Percentiles rank a stretch among this genome's conserved stretches.
These are phyloP conservation scores for Entomyzon cyanotis DNA, from an alignment of 2,113 vertebrate species.

Conservation along the genomic window DNA sequence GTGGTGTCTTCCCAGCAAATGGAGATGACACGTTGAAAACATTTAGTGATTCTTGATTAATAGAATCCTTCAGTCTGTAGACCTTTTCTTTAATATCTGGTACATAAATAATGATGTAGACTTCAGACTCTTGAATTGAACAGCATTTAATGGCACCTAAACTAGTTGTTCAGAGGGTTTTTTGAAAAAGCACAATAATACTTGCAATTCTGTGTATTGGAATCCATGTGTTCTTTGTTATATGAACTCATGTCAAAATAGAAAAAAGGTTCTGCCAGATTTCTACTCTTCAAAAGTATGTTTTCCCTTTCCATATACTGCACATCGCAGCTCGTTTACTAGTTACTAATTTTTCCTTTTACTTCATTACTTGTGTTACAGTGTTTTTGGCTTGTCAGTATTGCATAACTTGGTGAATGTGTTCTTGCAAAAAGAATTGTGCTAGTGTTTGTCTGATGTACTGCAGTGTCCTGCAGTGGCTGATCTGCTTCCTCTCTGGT, in stretches of 20 bases:
- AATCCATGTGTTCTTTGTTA: neutral
- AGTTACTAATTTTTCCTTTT: constrained; percentile 8
- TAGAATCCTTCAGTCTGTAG: neutral
- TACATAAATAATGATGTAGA: neutral
- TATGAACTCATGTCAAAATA: neutral
- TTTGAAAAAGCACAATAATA: neutral
- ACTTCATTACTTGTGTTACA: neutral
- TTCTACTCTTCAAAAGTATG: neutral
- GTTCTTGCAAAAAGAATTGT: neutral
- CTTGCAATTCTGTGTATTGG: neutral
- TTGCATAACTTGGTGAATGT: neutral
- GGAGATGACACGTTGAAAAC: neutral
- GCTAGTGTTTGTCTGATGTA: neutral
- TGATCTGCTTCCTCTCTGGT: neutral
- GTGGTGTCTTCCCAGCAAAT: neutral
- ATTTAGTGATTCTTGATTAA: neutral
- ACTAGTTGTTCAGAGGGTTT: neutral
- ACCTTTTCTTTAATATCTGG: neutral
- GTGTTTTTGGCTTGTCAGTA: neutral
- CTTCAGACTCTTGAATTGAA: neutral
- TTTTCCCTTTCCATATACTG: neutral
- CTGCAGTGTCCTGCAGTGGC: neutral
- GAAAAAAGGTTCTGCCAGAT: neutral
- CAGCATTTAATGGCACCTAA: neutral
- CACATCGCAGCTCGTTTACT: constrained; percentile 5